Conservation (phyloP, 1,140 invertebrate species). For the Brachionus rubens region DNA sequence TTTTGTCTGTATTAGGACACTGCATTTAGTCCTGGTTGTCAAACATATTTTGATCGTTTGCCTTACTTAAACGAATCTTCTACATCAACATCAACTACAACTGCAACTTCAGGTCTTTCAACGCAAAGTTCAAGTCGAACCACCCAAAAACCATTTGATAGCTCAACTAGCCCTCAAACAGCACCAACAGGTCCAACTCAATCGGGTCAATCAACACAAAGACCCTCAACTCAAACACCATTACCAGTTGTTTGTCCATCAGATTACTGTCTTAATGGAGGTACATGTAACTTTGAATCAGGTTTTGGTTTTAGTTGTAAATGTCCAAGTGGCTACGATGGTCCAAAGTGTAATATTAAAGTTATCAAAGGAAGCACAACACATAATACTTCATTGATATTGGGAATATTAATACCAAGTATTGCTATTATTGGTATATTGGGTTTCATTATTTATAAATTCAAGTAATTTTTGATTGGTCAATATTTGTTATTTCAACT, state of each 20-base stretch:
- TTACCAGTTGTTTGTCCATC: not conserved
- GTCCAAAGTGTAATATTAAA: slow-evolving; percentile 51
- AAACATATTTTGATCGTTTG: not conserved
- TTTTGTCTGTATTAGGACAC: not conserved
- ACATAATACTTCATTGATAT: not conserved
- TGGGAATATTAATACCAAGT: slow-evolving; percentile 29
- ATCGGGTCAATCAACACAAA: not conserved
- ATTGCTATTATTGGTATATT: not conserved
- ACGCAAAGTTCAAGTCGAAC: not conserved
- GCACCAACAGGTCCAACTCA: slow-evolving; percentile 12
- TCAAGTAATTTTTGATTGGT: not conserved
- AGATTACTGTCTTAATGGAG: slow-evolving; percentile 23
- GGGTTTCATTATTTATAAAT: slow-evolving; percentile 29
- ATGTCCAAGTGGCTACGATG: slow-evolving; percentile 53
- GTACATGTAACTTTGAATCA: not conserved
- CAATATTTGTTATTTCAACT: not conserved
- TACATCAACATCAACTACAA: not conserved
- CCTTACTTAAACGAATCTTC: not conserved
- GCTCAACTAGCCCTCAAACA: not conserved
- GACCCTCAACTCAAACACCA: not conserved
- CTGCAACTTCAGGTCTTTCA: not conserved
- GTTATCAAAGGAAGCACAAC: not conserved
- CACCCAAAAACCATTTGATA: not conserved
- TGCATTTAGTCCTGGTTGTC: slow-evolving; percentile 5
- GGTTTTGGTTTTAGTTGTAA: slow-evolving; percentile 54